phyloP scores from a whole-genome alignment of 2,888 invertebrate species.

The Drosophila kuntzei region DNA sequence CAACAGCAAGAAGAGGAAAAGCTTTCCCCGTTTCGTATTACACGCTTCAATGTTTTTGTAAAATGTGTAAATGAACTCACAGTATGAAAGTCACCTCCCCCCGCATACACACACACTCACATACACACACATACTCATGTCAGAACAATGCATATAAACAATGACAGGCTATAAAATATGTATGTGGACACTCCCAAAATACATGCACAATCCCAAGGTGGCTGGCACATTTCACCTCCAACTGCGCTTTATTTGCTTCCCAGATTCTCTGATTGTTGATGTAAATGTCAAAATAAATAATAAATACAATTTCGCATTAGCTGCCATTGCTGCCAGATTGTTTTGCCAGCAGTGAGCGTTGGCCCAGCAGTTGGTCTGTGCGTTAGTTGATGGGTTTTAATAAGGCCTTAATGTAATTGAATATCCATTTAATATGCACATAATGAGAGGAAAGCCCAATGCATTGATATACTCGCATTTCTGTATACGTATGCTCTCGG shows the following conservation, averaged over 20 bases:
- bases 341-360: conserved; percentile 14
- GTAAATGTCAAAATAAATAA: conserved; percentile 80
- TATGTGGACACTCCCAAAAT: conserved; percentile 58
- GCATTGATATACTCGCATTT: conserved; percentile 24
- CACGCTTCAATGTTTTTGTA: conserved; percentile 76
- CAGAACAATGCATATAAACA: conserved; percentile 54
- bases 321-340: conserved; percentile 24
- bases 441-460: conserved; percentile 48
- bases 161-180: conserved; percentile 75
- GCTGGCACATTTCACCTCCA: conserved; percentile 18
- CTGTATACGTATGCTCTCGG: conserved; percentile 27
- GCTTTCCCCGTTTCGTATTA: conserved; percentile 58
- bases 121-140: conserved; percentile 2
- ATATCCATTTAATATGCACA: conserved; percentile 64
- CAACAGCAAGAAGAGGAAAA: conserved; percentile 15
- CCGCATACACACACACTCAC: conserved; percentile 26
- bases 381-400: conserved; percentile 43
- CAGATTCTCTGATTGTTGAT: conserved; percentile 67
- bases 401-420: conserved; percentile 62
- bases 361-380: conserved; percentile 4
- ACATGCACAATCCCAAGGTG: conserved; percentile 26
- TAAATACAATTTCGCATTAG: conserved; percentile 68
- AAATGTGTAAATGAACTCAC: conserved; percentile 80
- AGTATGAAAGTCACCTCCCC: conserved; percentile 48
- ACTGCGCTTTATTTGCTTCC: conserved; percentile 31